Conservation (phyloP, 2,797 vertebrate genomes). For the Cyprinella venusta region DNA sequence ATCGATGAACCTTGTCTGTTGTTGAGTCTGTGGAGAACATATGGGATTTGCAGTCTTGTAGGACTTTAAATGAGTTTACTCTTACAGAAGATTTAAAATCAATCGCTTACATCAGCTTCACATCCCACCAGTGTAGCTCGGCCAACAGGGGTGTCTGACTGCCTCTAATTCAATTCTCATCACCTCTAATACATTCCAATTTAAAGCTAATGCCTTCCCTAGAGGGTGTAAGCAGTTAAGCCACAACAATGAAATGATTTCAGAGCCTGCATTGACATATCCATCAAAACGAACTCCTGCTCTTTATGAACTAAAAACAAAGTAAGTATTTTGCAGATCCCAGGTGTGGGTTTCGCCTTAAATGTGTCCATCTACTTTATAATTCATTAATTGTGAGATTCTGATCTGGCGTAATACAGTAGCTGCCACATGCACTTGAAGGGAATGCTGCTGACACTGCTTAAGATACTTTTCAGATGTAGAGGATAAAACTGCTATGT, state of each 20-base stretch:
- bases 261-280: background rate
- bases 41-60: constrained; percentile 41
- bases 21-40: constrained; percentile 17
- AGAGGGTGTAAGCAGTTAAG: constrained; percentile 25
- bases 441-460: background rate
- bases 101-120: constrained; percentile 17
- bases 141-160: constrained; percentile 19
- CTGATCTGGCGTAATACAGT: constrained; percentile 17
- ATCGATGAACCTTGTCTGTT: background rate
- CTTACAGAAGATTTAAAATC: constrained; percentile 46
- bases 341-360: constrained; percentile 7
- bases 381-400: constrained; percentile 4
- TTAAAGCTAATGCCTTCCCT: constrained; percentile 57
- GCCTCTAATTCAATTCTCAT: constrained; percentile 55
- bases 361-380: constrained; percentile 23
- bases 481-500: background rate
- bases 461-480: constrained; percentile 2
- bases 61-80: constrained; percentile 5
- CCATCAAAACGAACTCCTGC: background rate
- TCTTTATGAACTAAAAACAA: background rate
- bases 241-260: constrained; percentile 34
- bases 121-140: background rate
- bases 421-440: constrained; percentile 6
- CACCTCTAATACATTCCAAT: constrained; percentile 53
- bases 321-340: constrained; percentile 6